Conservation (phyloP, 2,797 vertebrate genomes). For the Lepus oiostolus region DNA sequence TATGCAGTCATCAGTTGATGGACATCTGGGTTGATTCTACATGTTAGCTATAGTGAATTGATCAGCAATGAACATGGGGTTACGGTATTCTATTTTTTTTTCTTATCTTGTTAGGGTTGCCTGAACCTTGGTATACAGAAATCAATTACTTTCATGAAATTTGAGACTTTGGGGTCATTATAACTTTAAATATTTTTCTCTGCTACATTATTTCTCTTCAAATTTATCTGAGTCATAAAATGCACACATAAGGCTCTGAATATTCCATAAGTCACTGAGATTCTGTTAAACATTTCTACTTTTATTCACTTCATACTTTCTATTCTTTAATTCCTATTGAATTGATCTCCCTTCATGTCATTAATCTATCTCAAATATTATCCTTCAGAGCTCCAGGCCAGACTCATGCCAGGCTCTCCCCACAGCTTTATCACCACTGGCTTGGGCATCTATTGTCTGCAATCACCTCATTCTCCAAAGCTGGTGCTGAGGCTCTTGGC, state of each 20-base stretch:
- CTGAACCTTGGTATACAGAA: neutral
- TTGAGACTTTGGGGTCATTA: neutral
- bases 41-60: no score
- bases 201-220: neutral
- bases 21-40: neutral
- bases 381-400: no score
- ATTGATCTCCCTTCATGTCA: neutral
- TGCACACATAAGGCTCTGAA: neutral
- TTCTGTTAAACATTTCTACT: neutral
- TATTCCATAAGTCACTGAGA: neutral
- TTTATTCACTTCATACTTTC: neutral
- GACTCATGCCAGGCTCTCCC: no score
- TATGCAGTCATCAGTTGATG: neutral
- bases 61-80: neutral
- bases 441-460: no score
- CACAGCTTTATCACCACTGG: no score
- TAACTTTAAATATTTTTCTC: neutral
- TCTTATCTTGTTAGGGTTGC: neutral
- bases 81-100: neutral
- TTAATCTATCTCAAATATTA: neutral
- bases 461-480: no score
- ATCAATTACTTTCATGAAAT: neutral
- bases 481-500: no score
- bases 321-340: neutral
- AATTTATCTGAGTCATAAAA: neutral